Percentiles rank a stretch among this genome's conserved stretches.
phyloP scores from a whole-genome alignment of 2,888 invertebrate genomes.

The Gerris lacustris region DNA sequence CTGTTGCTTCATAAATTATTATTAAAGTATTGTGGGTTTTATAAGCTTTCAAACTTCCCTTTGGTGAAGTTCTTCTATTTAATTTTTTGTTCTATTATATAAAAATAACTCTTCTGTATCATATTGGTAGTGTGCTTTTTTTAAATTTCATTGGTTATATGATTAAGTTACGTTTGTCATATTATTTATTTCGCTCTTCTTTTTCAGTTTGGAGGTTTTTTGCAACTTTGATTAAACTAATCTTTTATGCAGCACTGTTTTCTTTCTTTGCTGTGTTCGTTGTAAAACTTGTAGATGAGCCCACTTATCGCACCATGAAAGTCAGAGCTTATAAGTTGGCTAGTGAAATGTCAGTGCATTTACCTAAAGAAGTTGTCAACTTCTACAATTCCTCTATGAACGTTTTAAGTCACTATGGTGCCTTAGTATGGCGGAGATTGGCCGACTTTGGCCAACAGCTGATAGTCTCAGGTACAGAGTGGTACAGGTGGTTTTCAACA shows the following conservation, averaged over 20 bases:
- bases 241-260: conserved; percentile 1
- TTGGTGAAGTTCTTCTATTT: no score
- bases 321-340: neutral
- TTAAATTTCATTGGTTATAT: no score
- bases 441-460: neutral
- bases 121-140: no score
- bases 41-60: no score
- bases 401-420: neutral
- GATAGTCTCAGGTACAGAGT: conserved; percentile 8
- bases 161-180: neutral
- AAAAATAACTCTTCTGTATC: no score
- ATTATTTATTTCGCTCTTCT: neutral
- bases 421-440: neutral
- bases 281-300: conserved; percentile 4
- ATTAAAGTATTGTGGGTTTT: no score
- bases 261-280: neutral
- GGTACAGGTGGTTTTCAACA: conserved; percentile 12
- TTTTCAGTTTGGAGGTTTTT: conserved; percentile 22
- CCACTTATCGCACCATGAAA: conserved; percentile 7
- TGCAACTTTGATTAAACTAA: conserved; percentile 16
- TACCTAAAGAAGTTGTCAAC: neutral
- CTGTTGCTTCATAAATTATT: no score
- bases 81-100: no score
- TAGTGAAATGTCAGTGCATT: neutral
- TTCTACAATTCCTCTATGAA: neutral